These are phyloP conservation scores for Coracopsis vasa DNA, from an alignment of 2,113 vertebrate species.

Conservation along the genomic window DNA sequence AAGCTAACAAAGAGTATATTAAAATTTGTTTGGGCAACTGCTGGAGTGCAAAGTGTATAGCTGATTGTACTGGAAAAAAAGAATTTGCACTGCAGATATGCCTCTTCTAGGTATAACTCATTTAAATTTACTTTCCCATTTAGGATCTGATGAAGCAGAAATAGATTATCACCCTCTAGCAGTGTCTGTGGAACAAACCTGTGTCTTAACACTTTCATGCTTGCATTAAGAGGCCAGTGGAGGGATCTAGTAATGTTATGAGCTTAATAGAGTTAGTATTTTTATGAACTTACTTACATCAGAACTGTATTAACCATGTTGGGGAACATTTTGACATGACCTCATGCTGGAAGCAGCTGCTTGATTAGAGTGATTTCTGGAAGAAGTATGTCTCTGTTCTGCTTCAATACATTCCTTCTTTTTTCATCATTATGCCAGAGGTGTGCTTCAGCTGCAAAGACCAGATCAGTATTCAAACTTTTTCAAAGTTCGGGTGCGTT, in stretches of 20 bases:
- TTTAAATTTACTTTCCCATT: not conserved
- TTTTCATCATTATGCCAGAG: conserved; percentile 37
- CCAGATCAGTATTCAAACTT: conserved; percentile 35
- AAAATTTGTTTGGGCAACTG: not conserved
- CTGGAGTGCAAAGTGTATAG: not conserved
- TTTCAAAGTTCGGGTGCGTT: conserved; percentile 36
- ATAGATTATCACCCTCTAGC: not conserved
- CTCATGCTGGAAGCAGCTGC: conserved; percentile 26
- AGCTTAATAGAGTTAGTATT: not conserved
- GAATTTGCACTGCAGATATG: not conserved
- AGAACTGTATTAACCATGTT: not conserved
- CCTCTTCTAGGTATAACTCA: not conserved
- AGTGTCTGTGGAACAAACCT: not conserved
- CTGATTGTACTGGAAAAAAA: not conserved
- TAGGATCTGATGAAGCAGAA: not conserved
- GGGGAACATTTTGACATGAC: conserved; percentile 13
- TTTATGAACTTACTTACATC: not conserved
- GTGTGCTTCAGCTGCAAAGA: conserved; percentile 19
- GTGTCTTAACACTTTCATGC: not conserved
- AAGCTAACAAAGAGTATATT: not conserved
- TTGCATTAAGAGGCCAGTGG: not conserved
- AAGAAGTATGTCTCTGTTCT: conserved; percentile 39
- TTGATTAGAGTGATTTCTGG: conserved; percentile 46
- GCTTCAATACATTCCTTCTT: conserved; percentile 26
- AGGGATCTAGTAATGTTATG: not conserved